Evolutionary conservation across 2,888 invertebrate species (phyloP), one percentile per base, ranked within the genome.

Genomic region (Mactromeris polynyma): DNA sequence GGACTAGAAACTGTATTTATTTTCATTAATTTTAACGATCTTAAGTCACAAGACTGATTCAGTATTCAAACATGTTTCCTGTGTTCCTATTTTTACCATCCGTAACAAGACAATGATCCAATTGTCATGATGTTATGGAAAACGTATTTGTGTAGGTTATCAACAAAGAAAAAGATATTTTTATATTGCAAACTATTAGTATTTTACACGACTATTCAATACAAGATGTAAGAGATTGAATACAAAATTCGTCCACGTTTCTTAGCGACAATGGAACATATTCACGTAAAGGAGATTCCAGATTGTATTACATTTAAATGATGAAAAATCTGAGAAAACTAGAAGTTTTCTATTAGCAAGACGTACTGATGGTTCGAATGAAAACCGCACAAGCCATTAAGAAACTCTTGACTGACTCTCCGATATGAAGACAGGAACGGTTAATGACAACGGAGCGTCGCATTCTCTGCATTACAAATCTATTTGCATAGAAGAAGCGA

Each of bases 401-500:
- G 36, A 73, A 36, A 33, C 33, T 73, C 73, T 33, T 73, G 33
- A 73, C 14, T 36, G 31, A 33, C 73, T 73, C 73, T 73, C 7
- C 36, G 4, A 33, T 26, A 73, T 19, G 73, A 19, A 73, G 36
- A 36, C 33, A 73, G 33, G 26, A 73, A 36, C 73, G n/a, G 36
- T 79, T 79, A 79, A 79, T 79, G 79, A 42, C 79, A 42, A 40
- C 42, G 40, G 79, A 36, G 40, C 79, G 79, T 36, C 79, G 33
- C 9, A 31, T 77, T 84, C 69, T 36, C 17, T 26, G 85, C 81
- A 88, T 88, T 85, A 88, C 81, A 77, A 88, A 88, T 26, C 88
- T 84, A 88, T 88, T 85, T 88, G 88, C 88, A 88, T 88, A 88
- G n/a, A 26, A 82, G 85, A 85, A 79, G 79, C 73, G 19, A 58